Evolutionary conservation across 2,113 vertebrate genomes (phyloP), one percentile per base, ranked within the genome.

Genomic region (Vulpes vulpes): DNA sequence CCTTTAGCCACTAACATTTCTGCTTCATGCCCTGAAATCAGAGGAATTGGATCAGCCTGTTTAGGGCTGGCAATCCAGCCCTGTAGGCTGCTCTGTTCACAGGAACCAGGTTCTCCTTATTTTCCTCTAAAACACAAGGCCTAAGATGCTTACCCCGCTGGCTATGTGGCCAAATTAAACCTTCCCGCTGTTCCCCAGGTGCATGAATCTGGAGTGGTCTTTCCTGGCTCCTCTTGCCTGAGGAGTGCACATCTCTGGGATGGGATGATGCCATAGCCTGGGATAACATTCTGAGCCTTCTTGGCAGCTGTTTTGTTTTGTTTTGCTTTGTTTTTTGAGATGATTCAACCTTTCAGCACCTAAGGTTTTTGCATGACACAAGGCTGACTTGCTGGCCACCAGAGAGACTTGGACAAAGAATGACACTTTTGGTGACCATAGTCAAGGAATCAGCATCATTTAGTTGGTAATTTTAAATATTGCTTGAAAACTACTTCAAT

Each of bases 1-100:
- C 57, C 89, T 83, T 93, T 91, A 57, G 27, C 80, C 79, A 12
- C 73, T 87, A 93, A 81, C 65, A 79, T 92, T 91, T 94, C 55
- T 92, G 38, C 62, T 89, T 86, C 55, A 23, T 65, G 64, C 67
- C 38, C 91, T 96, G 69, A 95, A 82, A 67, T 95, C 30, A 35
- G 43, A 90, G 22, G 89, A 86, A 76, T 79, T 88, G 55, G 32
- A 9, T 71, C 67, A 81, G 8, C 19, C 69, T 43, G 32, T 51
- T 35, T 51, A 17, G 51, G 22, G 12, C 60, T 17, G 16, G 51
- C 23, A 49, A 7, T 23, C 60, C 25, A 32, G 7, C 51, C 38
- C 69, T 17, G 3, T 30, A 49, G 64, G 55, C 60, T 55, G 49
- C 11, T 35, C 9, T 84, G 88, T 74, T 30, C 69, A 64, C 27